Evolutionary conservation across 2,797 vertebrate species (phyloP).

Genomic region (Sciurus carolinensis): DNA sequence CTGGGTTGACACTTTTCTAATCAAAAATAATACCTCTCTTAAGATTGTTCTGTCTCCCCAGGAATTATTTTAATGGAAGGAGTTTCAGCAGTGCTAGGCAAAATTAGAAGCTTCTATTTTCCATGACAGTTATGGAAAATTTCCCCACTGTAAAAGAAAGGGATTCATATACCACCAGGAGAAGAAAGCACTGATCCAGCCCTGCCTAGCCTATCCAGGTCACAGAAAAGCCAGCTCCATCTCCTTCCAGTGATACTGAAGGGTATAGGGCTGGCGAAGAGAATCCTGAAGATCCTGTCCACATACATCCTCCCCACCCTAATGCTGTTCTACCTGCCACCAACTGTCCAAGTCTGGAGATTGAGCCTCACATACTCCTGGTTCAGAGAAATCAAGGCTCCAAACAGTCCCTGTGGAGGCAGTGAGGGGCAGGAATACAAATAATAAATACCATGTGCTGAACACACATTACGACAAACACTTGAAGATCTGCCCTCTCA

Average conservation of each 20-base stretch:
- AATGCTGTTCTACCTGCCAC: background rate
- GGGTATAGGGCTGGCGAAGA: background rate
- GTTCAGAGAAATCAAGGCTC: background rate
- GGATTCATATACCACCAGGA: background rate
- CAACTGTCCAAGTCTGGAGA: background rate
- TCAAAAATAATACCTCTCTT: constrained; percentile 60
- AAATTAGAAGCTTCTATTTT: constrained; percentile 80
- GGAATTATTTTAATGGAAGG: constrained; percentile 78
- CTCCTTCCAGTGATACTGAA: background rate
- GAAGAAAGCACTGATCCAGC: background rate
- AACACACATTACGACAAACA: background rate
- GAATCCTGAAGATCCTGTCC: background rate
- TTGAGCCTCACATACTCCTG: background rate
- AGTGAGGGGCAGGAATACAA: background rate
- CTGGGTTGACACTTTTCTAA: constrained; percentile 3
- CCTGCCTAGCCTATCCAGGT: too few relatives aligned
- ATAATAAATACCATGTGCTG: background rate
- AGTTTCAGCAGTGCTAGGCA: constrained; percentile 64
- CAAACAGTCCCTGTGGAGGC: background rate
- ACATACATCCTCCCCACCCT: too few relatives aligned
- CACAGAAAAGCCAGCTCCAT: background rate
- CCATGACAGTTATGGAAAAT: constrained; percentile 26
- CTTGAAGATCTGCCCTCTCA: background rate
- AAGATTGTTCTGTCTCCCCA: constrained; percentile 54
- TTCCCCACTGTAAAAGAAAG: background rate